Conservation (phyloP, 2,113 vertebrate genomes). For the Emydura subglobosa region DNA sequence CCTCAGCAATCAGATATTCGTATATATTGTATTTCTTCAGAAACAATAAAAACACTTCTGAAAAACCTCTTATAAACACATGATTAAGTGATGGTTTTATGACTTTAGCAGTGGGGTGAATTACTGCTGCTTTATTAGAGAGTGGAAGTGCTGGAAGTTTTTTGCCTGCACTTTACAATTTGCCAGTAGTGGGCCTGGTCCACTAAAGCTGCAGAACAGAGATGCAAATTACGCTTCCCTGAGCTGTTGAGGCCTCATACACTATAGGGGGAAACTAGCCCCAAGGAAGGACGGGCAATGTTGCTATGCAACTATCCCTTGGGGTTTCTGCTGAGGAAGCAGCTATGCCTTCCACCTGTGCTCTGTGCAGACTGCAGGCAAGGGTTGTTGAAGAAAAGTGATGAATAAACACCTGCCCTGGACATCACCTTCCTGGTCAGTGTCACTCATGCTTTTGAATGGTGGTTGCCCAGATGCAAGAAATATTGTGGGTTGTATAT, state of each 20-base stretch:
- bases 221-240: not conserved
- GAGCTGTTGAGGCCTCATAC: not conserved
- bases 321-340: not conserved
- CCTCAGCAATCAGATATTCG: slow-evolving; percentile 61
- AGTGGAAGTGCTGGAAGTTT: slow-evolving; percentile 32
- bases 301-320: not conserved
- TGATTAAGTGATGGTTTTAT: slow-evolving; percentile 70
- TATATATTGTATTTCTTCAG: slow-evolving; percentile 58
- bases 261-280: not conserved
- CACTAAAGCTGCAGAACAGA: not conserved
- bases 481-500: not conserved
- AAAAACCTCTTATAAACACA: slow-evolving; percentile 33
- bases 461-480: not conserved
- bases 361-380: not conserved
- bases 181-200: not conserved
- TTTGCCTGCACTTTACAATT: slow-evolving; percentile 10
- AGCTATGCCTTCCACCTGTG: not conserved
- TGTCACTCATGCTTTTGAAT: not conserved
- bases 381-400: not conserved
- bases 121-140: slow-evolving; percentile 54
- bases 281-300: not conserved
- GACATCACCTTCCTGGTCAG: not conserved
- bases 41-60: slow-evolving; percentile 26
- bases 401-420: not conserved
- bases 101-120: slow-evolving; percentile 58